Percentiles rank a stretch among this genome's conserved stretches.
Evolutionary conservation across 2,113 vertebrate species (phyloP).

Genomic region (Hystrix brachyura): DNA sequence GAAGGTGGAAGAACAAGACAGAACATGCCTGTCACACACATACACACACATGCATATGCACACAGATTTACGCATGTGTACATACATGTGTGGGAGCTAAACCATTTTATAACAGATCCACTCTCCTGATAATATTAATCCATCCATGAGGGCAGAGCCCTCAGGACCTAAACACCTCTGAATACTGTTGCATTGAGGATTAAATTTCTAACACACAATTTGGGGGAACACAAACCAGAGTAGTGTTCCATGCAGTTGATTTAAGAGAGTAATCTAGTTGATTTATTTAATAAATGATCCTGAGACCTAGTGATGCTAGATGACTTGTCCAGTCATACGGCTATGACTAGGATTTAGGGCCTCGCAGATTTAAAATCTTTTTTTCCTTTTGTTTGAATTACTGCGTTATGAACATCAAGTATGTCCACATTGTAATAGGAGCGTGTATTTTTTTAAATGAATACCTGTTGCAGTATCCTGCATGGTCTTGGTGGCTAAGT

Average conservation of each 20-base stretch:
- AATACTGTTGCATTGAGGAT: neutral
- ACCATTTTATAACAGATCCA: neutral
- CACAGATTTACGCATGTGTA: neutral
- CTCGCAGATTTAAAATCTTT: neutral
- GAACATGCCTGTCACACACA: neutral
- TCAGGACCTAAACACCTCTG: neutral
- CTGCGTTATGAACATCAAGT: neutral
- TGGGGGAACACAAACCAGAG: neutral
- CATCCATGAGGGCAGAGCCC: neutral
- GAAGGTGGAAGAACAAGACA: neutral
- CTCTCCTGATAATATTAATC: neutral
- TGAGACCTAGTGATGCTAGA: neutral
- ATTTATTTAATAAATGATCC: conserved; percentile 1
- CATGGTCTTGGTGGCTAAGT: neutral
- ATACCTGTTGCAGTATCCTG: neutral
- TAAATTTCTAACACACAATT: neutral
- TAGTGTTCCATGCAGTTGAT: neutral
- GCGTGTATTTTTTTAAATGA: neutral
- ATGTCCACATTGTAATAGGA: neutral
- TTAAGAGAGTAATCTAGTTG: neutral
- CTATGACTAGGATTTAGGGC: neutral
- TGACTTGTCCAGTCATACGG: neutral
- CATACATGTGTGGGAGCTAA: neutral
- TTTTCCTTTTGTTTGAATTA: conserved; percentile 31
- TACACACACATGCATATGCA: neutral